Evolutionary conservation across 30 jellyfish, hydroid and myxozoan species (phyloP).

Genomic region (Aurelia coerulea): DNA sequence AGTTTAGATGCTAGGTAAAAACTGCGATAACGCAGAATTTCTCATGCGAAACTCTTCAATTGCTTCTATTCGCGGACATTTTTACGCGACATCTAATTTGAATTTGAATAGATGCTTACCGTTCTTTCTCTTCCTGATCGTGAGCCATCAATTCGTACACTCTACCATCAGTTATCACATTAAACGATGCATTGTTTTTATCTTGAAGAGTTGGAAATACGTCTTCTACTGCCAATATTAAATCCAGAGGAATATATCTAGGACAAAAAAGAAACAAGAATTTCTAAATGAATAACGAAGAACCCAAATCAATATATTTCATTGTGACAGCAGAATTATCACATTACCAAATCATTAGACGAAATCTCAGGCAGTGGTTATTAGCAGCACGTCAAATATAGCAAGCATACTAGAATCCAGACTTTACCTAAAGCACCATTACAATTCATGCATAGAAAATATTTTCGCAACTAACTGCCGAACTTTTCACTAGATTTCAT

Average conservation of each 20-base stretch:
- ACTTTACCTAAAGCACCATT: too few relatives aligned
- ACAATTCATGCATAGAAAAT: too few relatives aligned
- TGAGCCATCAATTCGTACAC: conserved; percentile 77
- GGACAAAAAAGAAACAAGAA: not conserved
- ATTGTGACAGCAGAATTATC: too few relatives aligned
- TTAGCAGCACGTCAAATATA: not conserved
- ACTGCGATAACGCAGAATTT: too few relatives aligned
- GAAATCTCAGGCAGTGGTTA: not conserved
- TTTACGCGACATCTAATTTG: too few relatives aligned
- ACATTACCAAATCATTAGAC: too few relatives aligned
- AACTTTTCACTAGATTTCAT: too few relatives aligned
- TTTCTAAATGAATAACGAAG: not conserved
- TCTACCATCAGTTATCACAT: conserved; percentile 74
- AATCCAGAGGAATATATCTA: conserved; percentile 67
- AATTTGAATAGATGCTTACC: conserved; percentile 10
- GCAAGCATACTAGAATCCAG: not conserved
- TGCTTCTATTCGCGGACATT: too few relatives aligned
- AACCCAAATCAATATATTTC: too few relatives aligned
- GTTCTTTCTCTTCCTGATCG: conserved; percentile 78
- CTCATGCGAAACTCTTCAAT: too few relatives aligned
- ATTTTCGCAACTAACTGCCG: too few relatives aligned
- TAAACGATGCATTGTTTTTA: conserved; percentile 75
- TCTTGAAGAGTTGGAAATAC: conserved; percentile 70
- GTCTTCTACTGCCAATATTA: conserved; percentile 72
- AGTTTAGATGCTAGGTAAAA: too few relatives aligned